Evolutionary conservation across 2,797 vertebrate species (phyloP).

Genomic region (Chromis chromis): DNA sequence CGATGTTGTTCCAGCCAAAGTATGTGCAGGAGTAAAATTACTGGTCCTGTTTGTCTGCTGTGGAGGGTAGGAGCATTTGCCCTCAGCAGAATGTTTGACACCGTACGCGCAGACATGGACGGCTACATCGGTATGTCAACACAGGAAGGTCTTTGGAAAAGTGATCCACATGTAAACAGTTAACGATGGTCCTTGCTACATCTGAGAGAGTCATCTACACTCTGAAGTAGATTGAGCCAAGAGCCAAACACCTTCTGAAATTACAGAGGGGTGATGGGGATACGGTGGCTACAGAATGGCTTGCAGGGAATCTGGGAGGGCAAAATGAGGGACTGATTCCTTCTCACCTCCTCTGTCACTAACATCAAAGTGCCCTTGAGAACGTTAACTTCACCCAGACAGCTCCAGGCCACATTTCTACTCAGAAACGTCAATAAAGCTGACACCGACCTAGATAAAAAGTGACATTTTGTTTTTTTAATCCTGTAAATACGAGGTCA

Average conservation of each 20-base stretch:
- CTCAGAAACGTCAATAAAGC: neutral
- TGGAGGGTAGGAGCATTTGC: neutral
- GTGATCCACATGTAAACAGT: slow-evolving; percentile 43
- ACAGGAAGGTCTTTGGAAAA: slow-evolving; percentile 30
- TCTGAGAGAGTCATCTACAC: slow-evolving; percentile 24
- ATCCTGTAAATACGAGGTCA: no score
- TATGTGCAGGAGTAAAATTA: neutral
- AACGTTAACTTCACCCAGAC: slow-evolving; percentile 1
- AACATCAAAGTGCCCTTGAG: slow-evolving; percentile 18
- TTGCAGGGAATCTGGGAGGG: neutral
- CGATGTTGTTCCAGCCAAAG: neutral
- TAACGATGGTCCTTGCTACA: neutral
- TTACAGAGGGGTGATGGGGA: slow-evolving; percentile 48
- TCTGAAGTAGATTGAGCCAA: neutral
- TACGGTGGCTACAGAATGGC: neutral
- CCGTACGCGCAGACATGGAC: neutral
- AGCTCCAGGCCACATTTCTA: neutral
- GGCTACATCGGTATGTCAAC: slow-evolving; percentile 9
- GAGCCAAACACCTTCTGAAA: slow-evolving; percentile 64
- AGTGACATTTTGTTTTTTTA: neutral
- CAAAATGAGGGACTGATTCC: neutral
- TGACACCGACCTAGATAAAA: neutral
- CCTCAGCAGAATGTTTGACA: slow-evolving; percentile 37
- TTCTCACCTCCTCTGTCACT: neutral
- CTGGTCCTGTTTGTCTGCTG: neutral